phyloP scores from a whole-genome alignment of 2,888 invertebrate genomes.

The Pammene aurita region DNA sequence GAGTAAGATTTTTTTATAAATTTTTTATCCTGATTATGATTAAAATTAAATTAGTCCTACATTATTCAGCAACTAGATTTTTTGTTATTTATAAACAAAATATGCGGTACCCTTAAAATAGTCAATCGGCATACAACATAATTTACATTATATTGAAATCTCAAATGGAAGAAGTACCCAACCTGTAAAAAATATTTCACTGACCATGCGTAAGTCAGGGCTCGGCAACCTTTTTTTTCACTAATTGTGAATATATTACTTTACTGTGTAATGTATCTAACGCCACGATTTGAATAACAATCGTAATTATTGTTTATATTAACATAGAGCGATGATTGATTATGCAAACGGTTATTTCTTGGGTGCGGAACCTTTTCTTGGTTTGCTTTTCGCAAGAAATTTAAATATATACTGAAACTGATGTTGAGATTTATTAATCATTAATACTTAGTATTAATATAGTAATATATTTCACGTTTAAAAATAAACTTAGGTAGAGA shows the following conservation, averaged over 20 bases:
- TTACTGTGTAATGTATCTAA: constrained; percentile 16
- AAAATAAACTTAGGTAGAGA: too few species aligned
- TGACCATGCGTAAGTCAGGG: constrained; percentile 29
- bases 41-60: too few species aligned
- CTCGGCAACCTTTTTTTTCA: constrained; percentile 22
- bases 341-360: constrained; percentile 27
- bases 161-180: constrained; percentile 9
- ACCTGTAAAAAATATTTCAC: constrained; percentile 14
- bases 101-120: background rate
- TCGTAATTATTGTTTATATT: constrained; percentile 34
- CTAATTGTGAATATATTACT: constrained; percentile 38
- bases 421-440: too few species aligned
- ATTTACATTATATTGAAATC: background rate
- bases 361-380: constrained; percentile 31
- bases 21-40: too few species aligned
- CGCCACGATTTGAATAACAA: constrained; percentile 35
- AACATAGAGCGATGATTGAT: constrained; percentile 35
- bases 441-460: too few species aligned
- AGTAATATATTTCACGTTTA: too few species aligned
- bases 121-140: background rate
- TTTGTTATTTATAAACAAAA: background rate
- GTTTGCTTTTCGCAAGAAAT: background rate
- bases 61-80: too few species aligned
- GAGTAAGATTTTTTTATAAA: too few species aligned
- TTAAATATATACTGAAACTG: too few species aligned